Evolutionary conservation across 92 coral and sea anemone genomes (phyloP), one percentile per base, ranked within the genome.

Genomic region (Chrysogorgia sp.): DNA sequence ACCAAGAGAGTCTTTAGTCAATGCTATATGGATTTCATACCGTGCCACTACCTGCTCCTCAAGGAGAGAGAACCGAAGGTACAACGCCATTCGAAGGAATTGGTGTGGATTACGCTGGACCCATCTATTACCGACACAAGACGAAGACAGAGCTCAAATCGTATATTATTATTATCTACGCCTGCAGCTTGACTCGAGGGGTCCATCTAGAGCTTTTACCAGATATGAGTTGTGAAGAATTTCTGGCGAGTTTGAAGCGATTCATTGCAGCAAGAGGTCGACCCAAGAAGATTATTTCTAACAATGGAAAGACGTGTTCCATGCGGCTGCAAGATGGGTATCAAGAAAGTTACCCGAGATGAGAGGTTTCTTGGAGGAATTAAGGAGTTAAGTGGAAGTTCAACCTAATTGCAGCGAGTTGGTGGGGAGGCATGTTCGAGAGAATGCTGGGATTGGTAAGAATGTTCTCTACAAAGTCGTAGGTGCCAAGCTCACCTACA

Each of bases 131-230:
- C 56, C 12, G 28, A 12, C 0, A 49, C 22, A 49, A 70, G 32
- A 30, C 6, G 55, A 43, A 43, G 22, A 29, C 5, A 23, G 75
- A 67, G 9, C 12, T 22, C 6, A 67, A 67, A 22, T 40, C 76
- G 37, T 69, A 69, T 31, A 69, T 69, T 4, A 24, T 65, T 1
- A 34, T 69, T 10, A 34, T 66, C 52, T 47, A 69, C 40, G 43
- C 76, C 40, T 70, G 76, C 43, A 40, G 58, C 28, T 43, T 67
- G 41, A 67, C 75, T 40, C 52, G 75, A 67, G 75, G 55, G 12
- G 23, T 66, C 13, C 55, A 66, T 47, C 14, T 66, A 31, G 74
- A 66, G 20, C 21, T 67, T 37, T 25, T 43, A 24, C 75, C 75
- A 15, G 57, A 67, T 24, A 33, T 67, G 57, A 67, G 75, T 43